Conservation (phyloP, 1,140 invertebrate genomes). For the Drosophila burlai region DNA sequence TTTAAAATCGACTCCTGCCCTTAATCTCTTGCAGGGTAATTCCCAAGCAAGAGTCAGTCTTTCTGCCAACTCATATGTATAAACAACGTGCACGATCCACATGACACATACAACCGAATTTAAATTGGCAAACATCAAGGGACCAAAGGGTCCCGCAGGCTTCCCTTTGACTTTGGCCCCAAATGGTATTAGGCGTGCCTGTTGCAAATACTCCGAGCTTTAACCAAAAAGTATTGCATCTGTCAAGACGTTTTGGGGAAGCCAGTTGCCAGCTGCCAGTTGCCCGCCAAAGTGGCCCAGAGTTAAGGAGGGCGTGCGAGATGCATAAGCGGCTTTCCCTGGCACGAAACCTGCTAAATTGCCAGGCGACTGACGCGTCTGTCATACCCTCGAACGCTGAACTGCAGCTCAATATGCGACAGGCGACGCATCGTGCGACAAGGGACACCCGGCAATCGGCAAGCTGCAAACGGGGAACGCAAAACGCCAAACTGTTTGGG, state of each 20-base stretch:
- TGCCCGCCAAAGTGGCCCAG: slow-evolving; percentile 7
- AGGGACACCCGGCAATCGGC: neutral
- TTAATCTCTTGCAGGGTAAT: slow-evolving; percentile 18
- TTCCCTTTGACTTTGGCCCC: slow-evolving; percentile 8
- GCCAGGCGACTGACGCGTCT: slow-evolving; percentile 61
- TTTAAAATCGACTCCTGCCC: neutral
- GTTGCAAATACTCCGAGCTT: slow-evolving; percentile 8
- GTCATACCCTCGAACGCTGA: slow-evolving; percentile 34
- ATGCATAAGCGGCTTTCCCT: slow-evolving; percentile 57
- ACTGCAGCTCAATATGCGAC: slow-evolving; percentile 49
- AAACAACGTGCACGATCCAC: slow-evolving; percentile 15
- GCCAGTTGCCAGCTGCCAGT: neutral
- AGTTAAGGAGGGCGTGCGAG: slow-evolving; percentile 3
- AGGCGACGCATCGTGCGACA: slow-evolving; percentile 12
- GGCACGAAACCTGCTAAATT: slow-evolving; percentile 53
- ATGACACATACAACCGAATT: slow-evolving; percentile 27
- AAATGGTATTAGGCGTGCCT: slow-evolving; percentile 16
- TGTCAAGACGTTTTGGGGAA: slow-evolving; percentile 7
- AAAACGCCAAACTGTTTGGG: slow-evolving; percentile 40
- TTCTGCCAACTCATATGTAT: slow-evolving; percentile 29
- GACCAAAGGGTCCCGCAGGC: slow-evolving; percentile 21
- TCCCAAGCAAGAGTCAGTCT: slow-evolving; percentile 39
- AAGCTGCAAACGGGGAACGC: neutral
- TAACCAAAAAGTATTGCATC: slow-evolving; percentile 42
- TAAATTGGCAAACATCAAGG: slow-evolving; percentile 51